Percentiles rank a stretch among this genome's conserved stretches.
phyloP scores from a whole-genome alignment of 2,888 invertebrate species.

The Tetranychus truncatus region DNA sequence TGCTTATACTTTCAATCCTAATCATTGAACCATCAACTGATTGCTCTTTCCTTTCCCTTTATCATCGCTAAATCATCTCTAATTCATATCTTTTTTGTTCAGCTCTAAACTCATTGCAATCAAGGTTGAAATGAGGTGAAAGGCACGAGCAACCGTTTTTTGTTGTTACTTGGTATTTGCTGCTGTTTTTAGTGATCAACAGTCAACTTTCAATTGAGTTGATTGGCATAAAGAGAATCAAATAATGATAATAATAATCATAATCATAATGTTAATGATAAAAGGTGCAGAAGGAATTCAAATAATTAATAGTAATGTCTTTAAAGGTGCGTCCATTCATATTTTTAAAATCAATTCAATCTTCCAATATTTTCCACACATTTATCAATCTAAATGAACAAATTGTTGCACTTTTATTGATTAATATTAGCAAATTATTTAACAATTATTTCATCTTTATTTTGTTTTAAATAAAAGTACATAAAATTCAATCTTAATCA shows the following conservation, averaged over 20 bases:
- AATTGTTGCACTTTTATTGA: too few species aligned
- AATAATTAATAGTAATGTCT: neutral
- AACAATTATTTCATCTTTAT: too few species aligned
- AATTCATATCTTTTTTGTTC: neutral
- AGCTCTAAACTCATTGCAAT: neutral
- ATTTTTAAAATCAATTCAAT: neutral
- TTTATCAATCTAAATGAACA: too few species aligned
- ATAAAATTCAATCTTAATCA: too few species aligned
- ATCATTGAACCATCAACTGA: neutral
- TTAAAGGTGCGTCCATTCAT: neutral
- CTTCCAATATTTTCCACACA: too few species aligned
- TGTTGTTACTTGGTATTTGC: neutral
- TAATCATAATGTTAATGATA: neutral
- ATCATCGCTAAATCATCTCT: neutral
- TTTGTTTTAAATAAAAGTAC: too few species aligned
- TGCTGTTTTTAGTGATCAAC: neutral
- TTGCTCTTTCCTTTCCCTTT: neutral
- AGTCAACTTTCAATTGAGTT: neutral
- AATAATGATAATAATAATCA: neutral
- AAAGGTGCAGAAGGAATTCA: neutral
- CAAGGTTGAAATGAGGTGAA: neutral
- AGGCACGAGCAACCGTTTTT: neutral
- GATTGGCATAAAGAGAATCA: too few species aligned
- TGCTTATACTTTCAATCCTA: neutral
- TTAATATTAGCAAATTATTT: too few species aligned